Evolutionary conservation across 92 coral and sea anemone genomes (phyloP), one percentile per base, ranked within the genome.

Genomic region (Meandrina meandrites): DNA sequence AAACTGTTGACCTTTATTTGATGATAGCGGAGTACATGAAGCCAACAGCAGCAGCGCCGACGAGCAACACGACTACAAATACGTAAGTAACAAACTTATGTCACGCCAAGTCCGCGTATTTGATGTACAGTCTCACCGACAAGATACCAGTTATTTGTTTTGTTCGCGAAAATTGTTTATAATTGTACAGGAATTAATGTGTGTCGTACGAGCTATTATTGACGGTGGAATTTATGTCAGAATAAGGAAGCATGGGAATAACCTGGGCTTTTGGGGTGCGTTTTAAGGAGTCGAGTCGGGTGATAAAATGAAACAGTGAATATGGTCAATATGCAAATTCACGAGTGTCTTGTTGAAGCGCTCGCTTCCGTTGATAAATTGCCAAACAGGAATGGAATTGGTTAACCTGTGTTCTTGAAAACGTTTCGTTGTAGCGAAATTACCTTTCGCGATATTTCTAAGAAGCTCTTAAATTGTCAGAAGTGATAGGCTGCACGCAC

Each of bases 1-100:
- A 31, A 3, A 85, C 76, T 40, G 53, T 85, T 7, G 83, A 76
- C 74, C 2, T 32, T 22, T 85, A 85, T 48, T 85, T 85, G 82
- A 4, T 4, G 66, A 37, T 85, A 19, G 77, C 22, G 21, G 40
- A 76, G 76, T 76, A 62, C 45, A 36, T 85, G 17, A 15, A 28
- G 7, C 62, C 42, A n/a, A 51, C 69, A 0, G 22, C 58, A 19
- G 77, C 50, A 19, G 31, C 88, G 27, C 9, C 83, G 1, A 42
- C 74, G 5, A 24, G 14, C 4, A 32, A 54, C 60, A 50, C 53
- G 36, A 50, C n/a, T n/a, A n/a, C 79, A 30, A 34, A 56, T 50
- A 37, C 24, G 86, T 82, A 48, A 81, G 71, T 54, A 48, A 7
- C 6, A 48, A 60, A 24, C 14, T 60, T 8, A 27, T 24, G 78